Percentiles rank a stretch among this genome's conserved stretches.
Evolutionary conservation across 2,113 vertebrate genomes (phyloP).

Genomic region (Phyllostomus hastatus): DNA sequence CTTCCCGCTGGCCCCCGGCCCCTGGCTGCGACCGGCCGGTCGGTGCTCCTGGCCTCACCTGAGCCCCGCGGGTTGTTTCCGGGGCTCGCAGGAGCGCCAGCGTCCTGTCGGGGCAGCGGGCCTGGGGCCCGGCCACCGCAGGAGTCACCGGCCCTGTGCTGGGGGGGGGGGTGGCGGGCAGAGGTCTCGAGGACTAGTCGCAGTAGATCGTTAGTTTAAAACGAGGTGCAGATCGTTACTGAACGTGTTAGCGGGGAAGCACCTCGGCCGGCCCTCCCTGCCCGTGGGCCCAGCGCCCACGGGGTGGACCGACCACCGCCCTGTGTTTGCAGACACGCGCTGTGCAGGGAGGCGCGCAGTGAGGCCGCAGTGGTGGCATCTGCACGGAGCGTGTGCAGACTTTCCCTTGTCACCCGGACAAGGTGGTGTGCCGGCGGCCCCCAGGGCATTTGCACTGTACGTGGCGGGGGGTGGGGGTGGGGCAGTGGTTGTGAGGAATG

Average conservation of each 20-base stretch:
- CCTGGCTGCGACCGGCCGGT: neutral
- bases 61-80: neutral
- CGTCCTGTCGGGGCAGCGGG: too few species aligned
- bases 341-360: neutral
- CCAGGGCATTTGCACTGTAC: neutral
- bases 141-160: neutral
- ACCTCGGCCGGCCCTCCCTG: neutral
- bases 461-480: too few species aligned
- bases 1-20: too few species aligned
- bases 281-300: neutral
- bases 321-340: neutral
- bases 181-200: neutral
- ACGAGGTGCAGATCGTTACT: too few species aligned
- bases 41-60: neutral
- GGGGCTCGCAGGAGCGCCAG: neutral
- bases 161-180: neutral
- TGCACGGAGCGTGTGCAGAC: neutral
- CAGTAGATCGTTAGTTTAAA: neutral
- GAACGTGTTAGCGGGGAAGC: neutral
- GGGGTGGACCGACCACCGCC: neutral
- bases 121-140: neutral
- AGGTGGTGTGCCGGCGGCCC: neutral
- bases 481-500: too few species aligned
- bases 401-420: neutral
- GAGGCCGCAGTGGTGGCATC: neutral